These are phyloP conservation scores for Acanthococcus lagerstroemiae DNA, from an alignment of 2,888 invertebrate genomes.

Conservation along the genomic window DNA sequence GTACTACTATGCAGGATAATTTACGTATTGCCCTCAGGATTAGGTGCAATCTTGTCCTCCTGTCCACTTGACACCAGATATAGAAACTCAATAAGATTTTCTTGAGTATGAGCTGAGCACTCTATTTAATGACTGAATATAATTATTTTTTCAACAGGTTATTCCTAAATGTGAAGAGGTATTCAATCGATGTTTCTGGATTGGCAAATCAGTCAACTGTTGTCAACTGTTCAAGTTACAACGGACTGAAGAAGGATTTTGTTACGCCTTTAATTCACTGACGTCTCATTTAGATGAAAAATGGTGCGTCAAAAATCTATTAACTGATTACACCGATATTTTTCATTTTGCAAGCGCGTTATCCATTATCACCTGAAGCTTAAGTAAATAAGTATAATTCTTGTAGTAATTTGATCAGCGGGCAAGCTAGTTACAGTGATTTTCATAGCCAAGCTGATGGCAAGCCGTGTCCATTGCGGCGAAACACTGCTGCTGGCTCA, in stretches of 20 bases:
- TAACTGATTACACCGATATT: background rate
- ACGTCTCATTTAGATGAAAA: constrained; percentile 34
- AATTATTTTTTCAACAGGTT: no score
- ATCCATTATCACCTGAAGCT: background rate
- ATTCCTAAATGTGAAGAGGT: constrained; percentile 37
- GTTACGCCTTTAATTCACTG: constrained; percentile 39
- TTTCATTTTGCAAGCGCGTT: background rate
- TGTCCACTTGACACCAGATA: no score
- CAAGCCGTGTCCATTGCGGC: constrained; percentile 32
- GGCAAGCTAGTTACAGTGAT: constrained; percentile 14
- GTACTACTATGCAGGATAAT: no score
- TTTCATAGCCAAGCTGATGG: background rate
- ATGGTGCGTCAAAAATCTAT: constrained; percentile 31
- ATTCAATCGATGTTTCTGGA: constrained; percentile 38
- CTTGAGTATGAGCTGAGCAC: background rate
- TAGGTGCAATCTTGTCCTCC: no score
- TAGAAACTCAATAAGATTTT: background rate
- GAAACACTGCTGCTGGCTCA: constrained; percentile 36
- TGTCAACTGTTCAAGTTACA: constrained; percentile 37
- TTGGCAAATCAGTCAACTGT: constrained; percentile 36
- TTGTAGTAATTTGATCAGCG: background rate
- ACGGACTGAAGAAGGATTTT: constrained; percentile 38
- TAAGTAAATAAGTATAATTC: background rate
- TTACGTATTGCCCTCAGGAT: no score
- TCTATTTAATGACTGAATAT: background rate